Conservation (phyloP, 1,140 invertebrate species). For the Ganaspis sp. region DNA sequence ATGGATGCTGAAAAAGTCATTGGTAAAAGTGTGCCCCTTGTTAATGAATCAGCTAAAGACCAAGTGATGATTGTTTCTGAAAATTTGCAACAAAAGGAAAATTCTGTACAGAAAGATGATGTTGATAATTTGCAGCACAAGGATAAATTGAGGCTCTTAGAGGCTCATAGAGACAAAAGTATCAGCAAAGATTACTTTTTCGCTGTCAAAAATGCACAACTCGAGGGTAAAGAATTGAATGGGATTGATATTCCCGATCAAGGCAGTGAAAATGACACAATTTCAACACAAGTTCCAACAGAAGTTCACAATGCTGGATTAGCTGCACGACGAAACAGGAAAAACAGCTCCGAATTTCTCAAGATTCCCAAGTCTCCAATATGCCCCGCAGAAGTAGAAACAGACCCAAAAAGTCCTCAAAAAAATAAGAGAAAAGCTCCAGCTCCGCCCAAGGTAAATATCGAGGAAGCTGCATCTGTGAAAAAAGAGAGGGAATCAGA, state of each 20-base stretch:
- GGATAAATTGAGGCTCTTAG: constrained; percentile 4
- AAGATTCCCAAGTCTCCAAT: constrained; percentile 43
- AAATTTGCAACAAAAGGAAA: constrained; percentile 49
- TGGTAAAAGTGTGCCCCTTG: constrained; percentile 29
- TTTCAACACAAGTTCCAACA: constrained; percentile 77
- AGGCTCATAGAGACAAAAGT: neutral
- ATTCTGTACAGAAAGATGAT: neutral
- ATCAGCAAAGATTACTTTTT: too few relatives aligned
- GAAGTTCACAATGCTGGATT: constrained; percentile 84
- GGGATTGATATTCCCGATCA: constrained; percentile 54
- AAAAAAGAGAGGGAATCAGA: constrained; percentile 52
- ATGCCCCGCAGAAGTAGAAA: constrained; percentile 69
- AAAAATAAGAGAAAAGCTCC: constrained; percentile 86
- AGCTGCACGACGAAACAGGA: constrained; percentile 82
- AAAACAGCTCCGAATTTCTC: constrained; percentile 70
- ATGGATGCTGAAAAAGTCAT: constrained; percentile 51
- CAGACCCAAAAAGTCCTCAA: constrained; percentile 72
- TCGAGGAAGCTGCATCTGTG: neutral
- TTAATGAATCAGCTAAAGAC: constrained; percentile 4
- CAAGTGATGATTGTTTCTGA: constrained; percentile 37
- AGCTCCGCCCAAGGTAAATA: constrained; percentile 76
- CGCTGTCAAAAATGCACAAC: constrained; percentile 17
- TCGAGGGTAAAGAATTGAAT: constrained; percentile 42
- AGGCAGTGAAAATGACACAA: constrained; percentile 45
- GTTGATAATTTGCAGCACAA: constrained; percentile 37